Base-by-base conservation (phyloP, 2,888 invertebrate species). In the Phyllotreta striolata region DNA sequence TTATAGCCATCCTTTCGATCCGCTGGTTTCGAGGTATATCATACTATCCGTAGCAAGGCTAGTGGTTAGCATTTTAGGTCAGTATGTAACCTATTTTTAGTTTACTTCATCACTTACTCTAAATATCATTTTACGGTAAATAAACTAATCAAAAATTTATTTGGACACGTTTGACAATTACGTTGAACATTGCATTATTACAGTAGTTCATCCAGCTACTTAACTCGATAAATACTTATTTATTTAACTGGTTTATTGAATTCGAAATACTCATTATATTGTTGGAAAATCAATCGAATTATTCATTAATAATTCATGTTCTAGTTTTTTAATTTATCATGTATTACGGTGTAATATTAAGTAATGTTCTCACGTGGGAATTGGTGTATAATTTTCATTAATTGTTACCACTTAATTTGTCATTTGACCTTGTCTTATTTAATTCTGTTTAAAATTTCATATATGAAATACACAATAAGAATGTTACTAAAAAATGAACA, bases 11-110 rank as follows among this genome's bases (percentile, higher is more conserved):
- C 70, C 74, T n/a, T 77, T 80, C 58, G 80, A 82, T 71, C 75
- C 80, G 7, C 72, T 75, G 41, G 73, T 81, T 49, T 82, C 81
- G 62, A 77, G 74, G 70, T 77, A 79, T 58, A 62, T 81, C 38
- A 60, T 80, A 47, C 70, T 79, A 62, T 79, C 79, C 43, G 59
- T 80, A 46, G 67, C 78, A 34, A 75, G 80, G 68, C 71, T 82
- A 66, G 70, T 81, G 51, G 64, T 81, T 47, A 79, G 81, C 70
- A 70, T 75, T 13, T 60, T 80, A 74, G 82, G 82, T 81, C 70
- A 76, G 80, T 77, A 72, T 70, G 43, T 46, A 35, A 43, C 41
- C 47, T 40, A 24, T 49, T 51, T 12, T 40, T 6, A 12, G 12
- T 8, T 34, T 37, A 6, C 12, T 39, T 43, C 7, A 47, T 39